These are phyloP conservation scores for Cyanoramphus novaezelandiae DNA, from an alignment of 2,113 vertebrate genomes.

Conservation along the genomic window DNA sequence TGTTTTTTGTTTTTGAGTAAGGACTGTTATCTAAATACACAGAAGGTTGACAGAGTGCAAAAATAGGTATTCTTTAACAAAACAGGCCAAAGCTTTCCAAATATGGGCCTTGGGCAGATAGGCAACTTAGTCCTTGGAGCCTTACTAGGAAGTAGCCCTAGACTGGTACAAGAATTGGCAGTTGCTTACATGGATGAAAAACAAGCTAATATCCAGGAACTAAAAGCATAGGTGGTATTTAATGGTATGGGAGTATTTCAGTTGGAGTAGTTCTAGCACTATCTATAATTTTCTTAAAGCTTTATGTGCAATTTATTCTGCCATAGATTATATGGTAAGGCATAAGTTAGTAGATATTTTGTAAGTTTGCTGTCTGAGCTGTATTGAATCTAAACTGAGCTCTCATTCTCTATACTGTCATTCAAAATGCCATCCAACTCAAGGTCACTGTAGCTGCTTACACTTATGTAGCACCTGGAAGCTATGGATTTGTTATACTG, in stretches of 20 bases:
- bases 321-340: not conserved
- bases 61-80: not conserved
- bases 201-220: not conserved
- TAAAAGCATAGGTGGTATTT: not conserved
- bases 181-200: not conserved
- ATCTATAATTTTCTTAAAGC: not conserved
- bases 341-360: not conserved
- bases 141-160: not conserved
- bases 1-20: not conserved
- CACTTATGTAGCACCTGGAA: not conserved
- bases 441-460: not conserved
- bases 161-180: not conserved
- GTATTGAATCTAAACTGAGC: not conserved
- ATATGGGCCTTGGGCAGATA: not conserved
- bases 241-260: not conserved
- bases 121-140: not conserved
- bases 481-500: rapidly evolving
- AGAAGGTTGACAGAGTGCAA: not conserved
- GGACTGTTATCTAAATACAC: not conserved
- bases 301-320: not conserved
- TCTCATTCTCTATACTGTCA: not conserved
- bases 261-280: not conserved
- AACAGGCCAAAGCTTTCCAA: not conserved
- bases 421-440: not conserved
- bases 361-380: not conserved